These are phyloP conservation scores for Bujurquina vittata DNA, from an alignment of 2,113 vertebrate species.

Conservation along the genomic window DNA sequence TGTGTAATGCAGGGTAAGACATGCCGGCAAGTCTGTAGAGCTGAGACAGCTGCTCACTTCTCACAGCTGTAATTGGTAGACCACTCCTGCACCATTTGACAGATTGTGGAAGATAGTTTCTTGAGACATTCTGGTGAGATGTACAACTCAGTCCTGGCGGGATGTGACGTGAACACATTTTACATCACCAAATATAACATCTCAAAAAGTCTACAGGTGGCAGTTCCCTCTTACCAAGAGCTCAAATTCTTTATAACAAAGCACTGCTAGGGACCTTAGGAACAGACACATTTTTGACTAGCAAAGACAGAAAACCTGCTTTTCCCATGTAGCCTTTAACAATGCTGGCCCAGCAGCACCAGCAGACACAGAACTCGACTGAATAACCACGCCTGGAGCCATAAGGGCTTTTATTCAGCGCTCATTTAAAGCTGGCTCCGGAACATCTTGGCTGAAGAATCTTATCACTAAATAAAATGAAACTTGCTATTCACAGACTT, in stretches of 20 bases:
- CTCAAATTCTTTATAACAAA: slow-evolving; percentile 56
- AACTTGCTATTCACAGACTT: slow-evolving; percentile 20
- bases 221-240: slow-evolving; percentile 35
- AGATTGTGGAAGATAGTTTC: slow-evolving; percentile 63
- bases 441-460: slow-evolving; percentile 31
- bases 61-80: slow-evolving; percentile 73
- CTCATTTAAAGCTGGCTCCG: slow-evolving; percentile 29
- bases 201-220: slow-evolving; percentile 58
- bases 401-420: slow-evolving; percentile 1
- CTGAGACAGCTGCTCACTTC: slow-evolving; percentile 66
- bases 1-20: slow-evolving; percentile 60
- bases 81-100: slow-evolving; percentile 56
- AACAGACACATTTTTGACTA: slow-evolving; percentile 2
- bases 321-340: slow-evolving; percentile 6
- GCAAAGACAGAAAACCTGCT: slow-evolving; percentile 4
- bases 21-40: slow-evolving; percentile 44
- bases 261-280: background rate
- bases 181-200: slow-evolving; percentile 70
- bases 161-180: slow-evolving; percentile 66
- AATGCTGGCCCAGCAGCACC: background rate
- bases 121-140: slow-evolving; percentile 59
- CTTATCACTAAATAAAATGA: slow-evolving; percentile 14
- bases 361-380: background rate
- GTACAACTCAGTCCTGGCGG: slow-evolving; percentile 57
- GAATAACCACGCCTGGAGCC: background rate